Evolutionary conservation across 1,140 invertebrate genomes (phyloP), one percentile per base, ranked within the genome.

Genomic region (Episyrphus balteatus): DNA sequence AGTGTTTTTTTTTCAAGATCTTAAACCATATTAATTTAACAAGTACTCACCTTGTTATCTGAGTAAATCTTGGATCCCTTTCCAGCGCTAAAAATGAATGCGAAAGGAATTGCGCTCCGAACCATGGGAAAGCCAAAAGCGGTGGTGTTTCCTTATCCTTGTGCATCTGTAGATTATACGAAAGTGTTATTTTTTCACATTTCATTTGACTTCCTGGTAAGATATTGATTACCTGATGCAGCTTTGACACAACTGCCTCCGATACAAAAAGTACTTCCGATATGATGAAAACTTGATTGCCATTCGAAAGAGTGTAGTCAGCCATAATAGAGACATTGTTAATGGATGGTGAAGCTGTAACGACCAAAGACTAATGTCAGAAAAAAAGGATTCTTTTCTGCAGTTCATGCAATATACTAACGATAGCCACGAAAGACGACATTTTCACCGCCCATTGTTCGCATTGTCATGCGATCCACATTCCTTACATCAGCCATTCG

Each of bases 91-190:
- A 57, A 57, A 78, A 79, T 2, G 76, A 75, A 52, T 80, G 78
- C 7, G 76, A 78, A 30, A 80, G 58, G 55, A 80, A 80, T 51
- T 78, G 77, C 10, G 78, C 76, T 36, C 74, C 73, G 53, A 77
- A 76, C 77, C 77, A 80, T 3, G 78, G 77, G 49, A 78, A 79
- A 3, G 76, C 74, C 32, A 79, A 52, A 18, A 79, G 56, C n/a
- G 77, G 78, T 9, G 77, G 77, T 3, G 77, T 78, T 58, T 80
- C 77, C 59, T 79, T 78, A 53, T 79, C 76, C 50, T 72, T 69
- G 57, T 79, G 72, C 57, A 75, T 67, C 65, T 67, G 44, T 12
- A 46, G 11, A 7, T 36, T 15, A n/a, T 15, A 33, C n/a, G 19
- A 15, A 37, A 37, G 36, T 5, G 10, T 37, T 37, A 5, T 26